These are phyloP conservation scores for Mormyrops boulengeri DNA, from an alignment of 2,797 vertebrate species.

Conservation along the genomic window DNA sequence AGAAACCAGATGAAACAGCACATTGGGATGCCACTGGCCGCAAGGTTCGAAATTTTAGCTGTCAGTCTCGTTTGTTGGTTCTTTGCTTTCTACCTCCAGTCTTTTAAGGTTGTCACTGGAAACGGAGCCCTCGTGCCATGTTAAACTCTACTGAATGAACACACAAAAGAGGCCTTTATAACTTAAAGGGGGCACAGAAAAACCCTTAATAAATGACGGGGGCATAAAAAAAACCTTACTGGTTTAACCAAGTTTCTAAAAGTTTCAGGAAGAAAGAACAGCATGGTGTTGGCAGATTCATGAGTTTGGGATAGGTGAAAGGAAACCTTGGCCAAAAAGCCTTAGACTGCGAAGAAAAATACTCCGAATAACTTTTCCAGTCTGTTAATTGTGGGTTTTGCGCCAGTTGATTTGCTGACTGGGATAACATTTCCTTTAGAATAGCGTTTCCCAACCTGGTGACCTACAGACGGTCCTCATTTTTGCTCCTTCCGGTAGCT, in stretches of 20 bases:
- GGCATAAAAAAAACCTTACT: not conserved
- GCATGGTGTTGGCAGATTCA: conserved; percentile 48
- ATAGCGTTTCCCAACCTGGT: not conserved
- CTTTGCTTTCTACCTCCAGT: not conserved
- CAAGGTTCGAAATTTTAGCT: not conserved
- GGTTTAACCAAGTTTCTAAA: not conserved
- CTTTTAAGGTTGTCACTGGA: not conserved
- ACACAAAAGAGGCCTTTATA: not conserved
- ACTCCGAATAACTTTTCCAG: conserved; percentile 66
- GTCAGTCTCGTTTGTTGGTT: not conserved
- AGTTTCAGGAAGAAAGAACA: not conserved
- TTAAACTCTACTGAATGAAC: conserved; percentile 7
- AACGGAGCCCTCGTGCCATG: not conserved
- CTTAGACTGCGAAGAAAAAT: conserved; percentile 57
- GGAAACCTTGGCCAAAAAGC: conserved; percentile 52
- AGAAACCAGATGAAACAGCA: conserved; percentile 14
- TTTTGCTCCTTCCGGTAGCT: not conserved
- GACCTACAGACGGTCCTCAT: not conserved
- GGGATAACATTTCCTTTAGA: not conserved
- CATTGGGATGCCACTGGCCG: not conserved
- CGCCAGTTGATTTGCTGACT: conserved; percentile 63
- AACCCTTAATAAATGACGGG: not conserved
- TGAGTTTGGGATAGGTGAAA: conserved; percentile 54
- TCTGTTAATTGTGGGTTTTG: conserved; percentile 70
- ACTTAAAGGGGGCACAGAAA: not conserved